Percentiles rank a stretch among this genome's conserved stretches.
phyloP scores from a whole-genome alignment of 2,113 vertebrate genomes.

The Loxodonta africana region DNA sequence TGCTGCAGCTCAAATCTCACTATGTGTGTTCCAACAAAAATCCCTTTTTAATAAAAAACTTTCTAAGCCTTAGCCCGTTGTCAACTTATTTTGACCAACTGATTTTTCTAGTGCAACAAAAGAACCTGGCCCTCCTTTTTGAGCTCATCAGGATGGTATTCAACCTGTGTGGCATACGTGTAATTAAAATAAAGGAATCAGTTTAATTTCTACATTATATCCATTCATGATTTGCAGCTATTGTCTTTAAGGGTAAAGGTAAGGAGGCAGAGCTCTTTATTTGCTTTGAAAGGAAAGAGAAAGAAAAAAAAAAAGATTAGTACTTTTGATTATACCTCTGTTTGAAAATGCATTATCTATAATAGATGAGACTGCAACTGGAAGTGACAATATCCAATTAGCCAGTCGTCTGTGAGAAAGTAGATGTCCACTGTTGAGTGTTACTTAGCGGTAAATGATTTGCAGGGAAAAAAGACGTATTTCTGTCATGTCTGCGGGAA shows the following conservation, averaged over 20 bases:
- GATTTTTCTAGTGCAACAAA: slow-evolving; percentile 74
- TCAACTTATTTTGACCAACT: slow-evolving; percentile 70
- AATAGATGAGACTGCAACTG: slow-evolving; percentile 16
- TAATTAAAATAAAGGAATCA: slow-evolving; percentile 68
- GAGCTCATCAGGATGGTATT: slow-evolving; percentile 59
- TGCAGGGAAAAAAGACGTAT: background rate
- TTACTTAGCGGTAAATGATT: slow-evolving; percentile 52
- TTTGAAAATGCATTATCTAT: slow-evolving; percentile 48
- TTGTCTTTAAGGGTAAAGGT: slow-evolving; percentile 26
- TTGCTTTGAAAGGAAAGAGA: background rate
- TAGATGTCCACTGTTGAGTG: background rate
- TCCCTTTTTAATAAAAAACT: slow-evolving; percentile 80
- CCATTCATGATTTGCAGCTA: background rate
- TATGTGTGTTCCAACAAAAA: slow-evolving; percentile 80
- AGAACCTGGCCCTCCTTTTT: slow-evolving; percentile 47
- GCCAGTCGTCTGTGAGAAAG: background rate
- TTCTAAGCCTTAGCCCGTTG: slow-evolving; percentile 73
- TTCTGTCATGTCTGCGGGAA: slow-evolving; percentile 67
- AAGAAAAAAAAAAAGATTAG: slow-evolving; percentile 13
- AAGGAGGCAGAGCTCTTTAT: slow-evolving; percentile 6
- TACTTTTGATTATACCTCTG: slow-evolving; percentile 27
- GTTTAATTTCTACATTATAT: slow-evolving; percentile 62
- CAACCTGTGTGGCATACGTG: slow-evolving; percentile 52
- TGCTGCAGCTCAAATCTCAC: slow-evolving; percentile 80
- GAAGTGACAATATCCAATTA: slow-evolving; percentile 62